Percentiles rank a stretch among this genome's conserved stretches.
Conservation (phyloP, 2,888 invertebrate species). For the Lutraria lutraria region DNA sequence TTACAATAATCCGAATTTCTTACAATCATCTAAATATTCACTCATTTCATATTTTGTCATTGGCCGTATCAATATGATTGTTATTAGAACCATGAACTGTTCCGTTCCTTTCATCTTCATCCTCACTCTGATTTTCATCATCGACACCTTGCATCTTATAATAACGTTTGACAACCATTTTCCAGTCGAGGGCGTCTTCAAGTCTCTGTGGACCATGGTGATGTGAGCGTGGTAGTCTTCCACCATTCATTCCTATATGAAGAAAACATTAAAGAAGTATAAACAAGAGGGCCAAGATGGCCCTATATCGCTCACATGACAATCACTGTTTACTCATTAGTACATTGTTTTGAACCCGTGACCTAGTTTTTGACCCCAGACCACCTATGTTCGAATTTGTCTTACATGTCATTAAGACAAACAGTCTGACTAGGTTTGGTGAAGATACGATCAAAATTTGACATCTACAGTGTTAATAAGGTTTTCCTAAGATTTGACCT, state of each 20-base stretch:
- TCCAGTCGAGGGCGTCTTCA: slow-evolving; percentile 86
- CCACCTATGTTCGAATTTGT: too few species aligned
- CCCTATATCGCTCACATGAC: too few species aligned
- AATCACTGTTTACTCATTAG: too few species aligned
- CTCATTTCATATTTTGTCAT: slow-evolving; percentile 15
- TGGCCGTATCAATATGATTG: slow-evolving; percentile 48
- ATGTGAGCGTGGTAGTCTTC: slow-evolving; percentile 15
- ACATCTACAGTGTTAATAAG: too few species aligned
- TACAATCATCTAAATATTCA: not conserved
- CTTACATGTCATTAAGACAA: too few species aligned
- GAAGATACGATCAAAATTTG: too few species aligned
- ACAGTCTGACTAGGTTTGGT: too few species aligned
- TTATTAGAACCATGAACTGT: slow-evolving; percentile 27
- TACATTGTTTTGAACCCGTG: too few species aligned
- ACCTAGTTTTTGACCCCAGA: too few species aligned
- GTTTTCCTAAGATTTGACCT: too few species aligned
- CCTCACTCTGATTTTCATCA: slow-evolving; percentile 42
- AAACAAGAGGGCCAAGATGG: too few species aligned
- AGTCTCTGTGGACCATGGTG: slow-evolving; percentile 81
- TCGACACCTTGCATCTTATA: slow-evolving; percentile 77
- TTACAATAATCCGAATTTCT: not conserved
- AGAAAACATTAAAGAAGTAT: not conserved
- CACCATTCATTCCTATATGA: not conserved
- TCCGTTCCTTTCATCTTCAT: slow-evolving; percentile 60
- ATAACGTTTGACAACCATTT: slow-evolving; percentile 83